A percentile compares a stretch with the other conserved stretches of the same genome.
phyloP scores from a whole-genome alignment of 2,888 invertebrate species.

The Leptothorax acervorum region DNA sequence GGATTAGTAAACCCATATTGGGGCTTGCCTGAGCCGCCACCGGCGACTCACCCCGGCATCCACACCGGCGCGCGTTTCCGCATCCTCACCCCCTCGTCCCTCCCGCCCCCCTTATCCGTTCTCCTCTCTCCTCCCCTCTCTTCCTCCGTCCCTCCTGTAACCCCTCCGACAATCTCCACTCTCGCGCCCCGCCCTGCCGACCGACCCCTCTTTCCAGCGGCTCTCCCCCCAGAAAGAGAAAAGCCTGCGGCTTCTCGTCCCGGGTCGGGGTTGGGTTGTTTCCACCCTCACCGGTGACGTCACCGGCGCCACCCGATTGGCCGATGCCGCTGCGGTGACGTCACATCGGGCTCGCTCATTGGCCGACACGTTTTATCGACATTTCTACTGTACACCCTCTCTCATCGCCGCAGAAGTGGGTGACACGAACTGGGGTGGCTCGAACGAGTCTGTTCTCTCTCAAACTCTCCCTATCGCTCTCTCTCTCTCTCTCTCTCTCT shows the following conservation, averaged over 20 bases:
- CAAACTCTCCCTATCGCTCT: conserved; percentile 20
- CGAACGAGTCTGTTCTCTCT: conserved; percentile 43
- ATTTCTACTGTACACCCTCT: conserved; percentile 79
- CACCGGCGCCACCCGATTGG: conserved; percentile 82
- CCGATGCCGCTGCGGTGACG: conserved; percentile 81
- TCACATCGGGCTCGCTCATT: conserved; percentile 82
- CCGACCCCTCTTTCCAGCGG: conserved; percentile 63
- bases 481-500: conserved; percentile 25
- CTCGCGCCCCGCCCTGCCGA: conserved; percentile 61
- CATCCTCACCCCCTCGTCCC: conserved; percentile 51
- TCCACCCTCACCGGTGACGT: conserved; percentile 82
- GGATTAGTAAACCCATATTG: conserved; percentile 81
- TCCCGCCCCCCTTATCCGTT: conserved; percentile 19
- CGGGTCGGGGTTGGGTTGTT: conserved; percentile 78
- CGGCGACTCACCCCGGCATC: conserved; percentile 68
- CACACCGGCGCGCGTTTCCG: conserved; percentile 62
- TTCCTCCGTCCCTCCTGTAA: conserved; percentile 33
- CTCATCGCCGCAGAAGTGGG: conserved; percentile 53
- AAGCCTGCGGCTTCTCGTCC: conserved; percentile 79
- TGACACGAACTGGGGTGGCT: conserved; percentile 52
- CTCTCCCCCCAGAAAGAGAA: conserved; percentile 76
- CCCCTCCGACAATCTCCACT: conserved; percentile 47
- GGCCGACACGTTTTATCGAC: conserved; percentile 85
- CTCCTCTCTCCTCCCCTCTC: not conserved
- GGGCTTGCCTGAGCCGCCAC: conserved; percentile 78